Conservation (phyloP, 2,888 invertebrate genomes). For the Nemurella pictetii region DNA sequence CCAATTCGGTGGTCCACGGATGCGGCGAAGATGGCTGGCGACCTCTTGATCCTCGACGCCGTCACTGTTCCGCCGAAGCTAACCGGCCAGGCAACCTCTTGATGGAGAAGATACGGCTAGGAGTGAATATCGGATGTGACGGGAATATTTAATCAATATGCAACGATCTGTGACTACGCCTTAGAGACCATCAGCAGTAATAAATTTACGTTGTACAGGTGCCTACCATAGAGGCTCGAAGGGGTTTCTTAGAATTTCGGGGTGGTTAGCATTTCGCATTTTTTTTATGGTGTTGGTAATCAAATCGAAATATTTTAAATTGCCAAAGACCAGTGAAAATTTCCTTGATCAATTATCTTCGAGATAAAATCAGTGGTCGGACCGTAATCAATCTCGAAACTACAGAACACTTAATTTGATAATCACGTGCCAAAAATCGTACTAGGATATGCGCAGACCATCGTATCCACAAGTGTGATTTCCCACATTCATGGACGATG, state of each 20-base stretch:
- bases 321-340: not conserved
- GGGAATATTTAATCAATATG: constrained; percentile 4
- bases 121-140: not conserved
- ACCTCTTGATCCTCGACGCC: not conserved
- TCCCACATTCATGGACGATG: not conserved
- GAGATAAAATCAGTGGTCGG: not conserved
- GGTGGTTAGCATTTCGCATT: not conserved
- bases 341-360: not conserved
- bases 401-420: not conserved
- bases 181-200: constrained; percentile 7
- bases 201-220: not conserved
- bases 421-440: not conserved
- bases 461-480: not conserved
- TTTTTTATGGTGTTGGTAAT: not conserved
- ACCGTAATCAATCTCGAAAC: not conserved
- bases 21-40: not conserved
- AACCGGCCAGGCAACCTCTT: not conserved
- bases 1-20: not conserved
- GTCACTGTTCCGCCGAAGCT: not conserved
- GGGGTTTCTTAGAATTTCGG: not conserved
- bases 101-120: not conserved
- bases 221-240: not conserved
- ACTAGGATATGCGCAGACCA: not conserved
- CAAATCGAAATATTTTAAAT: not conserved
- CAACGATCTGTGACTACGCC: constrained; percentile 13